Base-by-base conservation (phyloP, 2,888 invertebrate genomes). In the Anarsia innoxiella region DNA sequence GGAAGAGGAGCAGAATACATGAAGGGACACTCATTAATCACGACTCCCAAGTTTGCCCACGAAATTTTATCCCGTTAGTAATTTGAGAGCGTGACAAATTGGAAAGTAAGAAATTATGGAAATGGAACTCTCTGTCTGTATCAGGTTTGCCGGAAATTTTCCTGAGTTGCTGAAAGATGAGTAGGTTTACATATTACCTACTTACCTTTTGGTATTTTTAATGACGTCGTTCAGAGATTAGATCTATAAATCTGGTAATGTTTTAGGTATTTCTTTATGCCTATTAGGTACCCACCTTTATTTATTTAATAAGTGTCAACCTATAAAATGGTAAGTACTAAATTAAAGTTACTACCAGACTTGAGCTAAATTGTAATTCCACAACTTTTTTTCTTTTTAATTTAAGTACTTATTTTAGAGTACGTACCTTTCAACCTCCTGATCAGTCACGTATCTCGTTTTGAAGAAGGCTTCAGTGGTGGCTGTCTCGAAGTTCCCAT, bases 381-480 rank as follows among this genome's bases (percentile, higher is more conserved):
- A n/a, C n/a, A n/a, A n/a, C n/a, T n/a, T n/a, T n/a, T n/a, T n/a
- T n/a, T n/a, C n/a, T n/a, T n/a, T n/a, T n/a, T n/a, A n/a, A n/a
- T n/a, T n/a, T n/a, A n/a, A n/a, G n/a, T n/a, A n/a, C n/a, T n/a
- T n/a, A n/a, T n/a, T 19, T 19, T 19, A 19, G 8, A 19, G 3
- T 19, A 19, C 43, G 63, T 53, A 87, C 88, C 83, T 86, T 39
- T 78, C 80, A 6, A 59, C 62, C 31, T 78, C 80, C 40, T 79
- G 66, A 1, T 86, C 82, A 0, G 64, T 62, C 0, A 49, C 58
- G 55, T 92, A 93, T 27, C 84, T 86, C 16, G 88, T 88, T 56
- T 88, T 89, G 58, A 92, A 93, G 40, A 94, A 84, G 0, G 91
- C 93, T 45, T 90, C 90, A 0, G 89, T 87, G 2, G 80, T 85